phyloP scores from a whole-genome alignment of 2,888 invertebrate genomes.

The Chalcis sispes region DNA sequence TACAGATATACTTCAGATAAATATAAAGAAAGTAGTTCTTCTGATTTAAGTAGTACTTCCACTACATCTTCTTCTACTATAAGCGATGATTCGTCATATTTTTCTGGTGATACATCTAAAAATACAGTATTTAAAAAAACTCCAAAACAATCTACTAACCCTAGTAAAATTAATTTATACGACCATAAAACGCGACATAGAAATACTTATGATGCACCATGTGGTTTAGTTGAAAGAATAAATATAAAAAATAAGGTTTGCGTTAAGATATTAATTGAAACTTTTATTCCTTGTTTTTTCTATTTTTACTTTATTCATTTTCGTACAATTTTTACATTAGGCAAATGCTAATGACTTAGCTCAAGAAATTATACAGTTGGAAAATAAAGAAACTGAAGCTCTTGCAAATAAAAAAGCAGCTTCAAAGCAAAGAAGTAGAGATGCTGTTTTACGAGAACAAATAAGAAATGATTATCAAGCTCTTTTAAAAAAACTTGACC shows the following conservation, averaged over 20 bases:
- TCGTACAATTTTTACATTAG: constrained; percentile 58
- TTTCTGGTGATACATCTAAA: constrained; percentile 65
- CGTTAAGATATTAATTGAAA: not conserved
- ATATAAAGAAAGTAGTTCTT: constrained; percentile 67
- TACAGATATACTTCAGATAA: constrained; percentile 70
- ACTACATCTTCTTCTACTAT: constrained; percentile 65
- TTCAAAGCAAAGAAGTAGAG: constrained; percentile 66
- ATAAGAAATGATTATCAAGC: constrained; percentile 69
- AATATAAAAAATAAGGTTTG: constrained; percentile 61
- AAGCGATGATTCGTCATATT: constrained; percentile 73
- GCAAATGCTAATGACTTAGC: constrained; percentile 71
- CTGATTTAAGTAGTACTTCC: constrained; percentile 60
- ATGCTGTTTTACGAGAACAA: constrained; percentile 70
- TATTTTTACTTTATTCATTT: constrained; percentile 2
- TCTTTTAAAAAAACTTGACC: constrained; percentile 67
- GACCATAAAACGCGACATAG: constrained; percentile 68
- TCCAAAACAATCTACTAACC: constrained; percentile 60
- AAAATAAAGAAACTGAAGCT: constrained; percentile 59
- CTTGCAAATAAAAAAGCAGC: constrained; percentile 62
- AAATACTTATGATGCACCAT: constrained; percentile 66
- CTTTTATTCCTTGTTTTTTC: not conserved
- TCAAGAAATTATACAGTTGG: constrained; percentile 60
- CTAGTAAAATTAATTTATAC: constrained; percentile 68
- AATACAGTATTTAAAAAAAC: constrained; percentile 54
- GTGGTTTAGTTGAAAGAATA: constrained; percentile 68